Conservation (phyloP, 2,113 vertebrate genomes). For the Phyllopteryx taeniolatus region DNA sequence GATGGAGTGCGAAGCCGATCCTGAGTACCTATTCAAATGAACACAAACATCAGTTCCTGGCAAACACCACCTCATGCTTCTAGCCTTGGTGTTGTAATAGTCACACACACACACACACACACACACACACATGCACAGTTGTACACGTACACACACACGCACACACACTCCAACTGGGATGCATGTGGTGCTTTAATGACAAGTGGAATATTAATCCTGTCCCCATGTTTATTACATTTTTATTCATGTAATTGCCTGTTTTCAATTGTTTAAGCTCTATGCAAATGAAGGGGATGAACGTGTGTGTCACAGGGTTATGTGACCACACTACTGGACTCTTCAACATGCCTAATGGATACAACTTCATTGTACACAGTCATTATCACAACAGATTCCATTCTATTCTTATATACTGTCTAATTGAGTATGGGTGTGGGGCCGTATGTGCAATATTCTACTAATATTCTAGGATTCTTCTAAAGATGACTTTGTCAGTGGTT, state of each 20-base stretch:
- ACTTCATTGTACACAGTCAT: constrained; percentile 68
- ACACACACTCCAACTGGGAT: constrained; percentile 51
- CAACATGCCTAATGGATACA: constrained; percentile 69
- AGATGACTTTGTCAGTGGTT: constrained; percentile 38
- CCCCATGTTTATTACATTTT: constrained; percentile 39
- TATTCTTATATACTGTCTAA: constrained; percentile 61
- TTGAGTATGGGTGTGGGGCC: constrained; percentile 46
- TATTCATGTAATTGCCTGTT: constrained; percentile 55
- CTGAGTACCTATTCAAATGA: constrained; percentile 70
- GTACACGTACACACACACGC: neutral
- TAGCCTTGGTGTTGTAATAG: constrained; percentile 56
- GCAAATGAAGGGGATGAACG: constrained; percentile 51
- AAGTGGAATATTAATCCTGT: constrained; percentile 61
- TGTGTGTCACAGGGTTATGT: constrained; percentile 53
- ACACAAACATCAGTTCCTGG: constrained; percentile 62
- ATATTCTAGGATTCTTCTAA: constrained; percentile 11
- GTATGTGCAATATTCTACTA: neutral
- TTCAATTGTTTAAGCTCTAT: constrained; percentile 55
- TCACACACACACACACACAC: constrained; percentile 18
- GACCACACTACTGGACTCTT: constrained; percentile 65
- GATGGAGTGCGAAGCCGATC: constrained; percentile 39
- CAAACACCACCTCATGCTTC: constrained; percentile 44
- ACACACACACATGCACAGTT: constrained; percentile 18
- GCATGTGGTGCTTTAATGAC: constrained; percentile 54
- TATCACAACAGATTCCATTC: constrained; percentile 65